Percentiles rank a stretch among this genome's conserved stretches.
Evolutionary conservation across 1,140 invertebrate species (phyloP).

Genomic region (Drosophila pruinosa): DNA sequence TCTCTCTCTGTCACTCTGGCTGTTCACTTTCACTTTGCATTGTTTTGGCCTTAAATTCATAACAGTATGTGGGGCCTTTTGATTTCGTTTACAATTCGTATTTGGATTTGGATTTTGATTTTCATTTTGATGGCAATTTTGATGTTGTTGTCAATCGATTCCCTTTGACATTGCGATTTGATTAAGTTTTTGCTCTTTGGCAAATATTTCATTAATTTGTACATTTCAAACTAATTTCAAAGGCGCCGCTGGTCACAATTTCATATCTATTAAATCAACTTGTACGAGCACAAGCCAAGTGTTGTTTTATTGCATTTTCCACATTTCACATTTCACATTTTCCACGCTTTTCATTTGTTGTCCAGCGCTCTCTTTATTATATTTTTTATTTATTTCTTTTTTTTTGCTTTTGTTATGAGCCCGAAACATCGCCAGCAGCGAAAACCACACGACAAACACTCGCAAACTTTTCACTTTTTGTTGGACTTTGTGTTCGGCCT

Average conservation of each 20-base stretch:
- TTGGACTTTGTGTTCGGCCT: background rate
- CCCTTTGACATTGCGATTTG: background rate
- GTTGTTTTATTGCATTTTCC: background rate
- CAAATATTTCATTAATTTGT: background rate
- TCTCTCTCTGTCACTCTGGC: no score
- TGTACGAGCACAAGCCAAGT: no score
- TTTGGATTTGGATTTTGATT: background rate
- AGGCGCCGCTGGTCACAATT: constrained; percentile 47
- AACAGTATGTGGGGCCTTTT: no score
- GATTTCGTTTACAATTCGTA: background rate
- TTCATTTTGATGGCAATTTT: background rate
- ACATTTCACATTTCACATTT: background rate
- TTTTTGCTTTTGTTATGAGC: background rate
- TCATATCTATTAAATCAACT: constrained; percentile 33
- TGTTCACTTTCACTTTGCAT: background rate
- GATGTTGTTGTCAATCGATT: no score
- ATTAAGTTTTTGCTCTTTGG: background rate
- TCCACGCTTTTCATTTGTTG: background rate
- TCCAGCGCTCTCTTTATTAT: no score
- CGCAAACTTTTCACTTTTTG: background rate
- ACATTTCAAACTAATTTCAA: constrained; percentile 43
- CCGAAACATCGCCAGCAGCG: no score
- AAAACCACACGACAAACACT: no score
- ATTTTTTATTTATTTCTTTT: constrained; percentile 8
- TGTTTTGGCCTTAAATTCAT: no score